Conservation (phyloP, 2,888 invertebrate genomes). For the Pardosa pseudoannulata region DNA sequence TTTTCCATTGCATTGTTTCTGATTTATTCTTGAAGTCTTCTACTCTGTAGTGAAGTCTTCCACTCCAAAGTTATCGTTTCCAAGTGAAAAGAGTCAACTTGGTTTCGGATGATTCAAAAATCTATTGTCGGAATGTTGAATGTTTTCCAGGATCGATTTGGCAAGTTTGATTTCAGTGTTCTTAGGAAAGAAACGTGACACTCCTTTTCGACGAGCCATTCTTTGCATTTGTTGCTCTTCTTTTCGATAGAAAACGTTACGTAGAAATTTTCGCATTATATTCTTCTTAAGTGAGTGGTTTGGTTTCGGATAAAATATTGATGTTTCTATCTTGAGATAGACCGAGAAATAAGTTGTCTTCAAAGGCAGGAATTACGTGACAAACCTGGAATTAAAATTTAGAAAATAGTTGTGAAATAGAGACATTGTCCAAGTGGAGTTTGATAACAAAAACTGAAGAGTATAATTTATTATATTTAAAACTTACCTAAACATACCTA, state of each 20-base stretch:
- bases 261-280: constrained; percentile 56
- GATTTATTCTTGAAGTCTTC: constrained; percentile 13
- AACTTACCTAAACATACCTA: too few species aligned
- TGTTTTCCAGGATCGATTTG: constrained; percentile 58
- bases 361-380: too few species aligned
- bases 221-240: constrained; percentile 38
- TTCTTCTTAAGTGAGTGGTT: constrained; percentile 33
- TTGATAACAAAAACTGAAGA: too few species aligned
- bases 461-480: too few species aligned
- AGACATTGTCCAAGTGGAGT: too few species aligned
- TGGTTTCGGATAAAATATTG: constrained; percentile 62
- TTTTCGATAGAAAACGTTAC: constrained; percentile 42
- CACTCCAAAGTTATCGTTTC: constrained; percentile 45
- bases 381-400: too few species aligned
- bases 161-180: constrained; percentile 32
- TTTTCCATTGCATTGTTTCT: constrained; percentile 29
- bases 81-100: constrained; percentile 57
- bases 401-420: too few species aligned
- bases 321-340: constrained; percentile 23
- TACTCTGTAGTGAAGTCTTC: constrained; percentile 41
- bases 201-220: constrained; percentile 35
- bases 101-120: constrained; percentile 66
- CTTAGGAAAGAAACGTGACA: constrained; percentile 42
- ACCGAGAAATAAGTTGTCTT: too few species aligned
- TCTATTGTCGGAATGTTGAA: constrained; percentile 66